These are phyloP conservation scores for Alentia gelatinosa DNA, from an alignment of 2,888 invertebrate species.

Conservation along the genomic window DNA sequence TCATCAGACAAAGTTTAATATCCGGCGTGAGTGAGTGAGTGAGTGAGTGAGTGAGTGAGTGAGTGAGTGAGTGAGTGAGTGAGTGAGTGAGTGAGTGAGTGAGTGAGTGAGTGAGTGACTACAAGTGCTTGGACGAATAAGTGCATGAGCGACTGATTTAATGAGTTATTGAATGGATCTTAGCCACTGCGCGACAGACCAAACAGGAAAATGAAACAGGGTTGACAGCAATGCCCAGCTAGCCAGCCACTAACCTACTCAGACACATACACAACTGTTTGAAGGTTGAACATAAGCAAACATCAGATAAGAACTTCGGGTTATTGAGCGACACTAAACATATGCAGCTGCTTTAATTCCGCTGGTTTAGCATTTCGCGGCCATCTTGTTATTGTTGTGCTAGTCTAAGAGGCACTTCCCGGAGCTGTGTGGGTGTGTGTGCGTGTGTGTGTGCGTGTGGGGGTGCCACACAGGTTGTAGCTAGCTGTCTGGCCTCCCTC, in stretches of 20 bases:
- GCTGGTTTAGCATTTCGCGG: background rate
- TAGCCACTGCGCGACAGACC: background rate
- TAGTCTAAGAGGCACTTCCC: background rate
- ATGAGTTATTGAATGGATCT: background rate
- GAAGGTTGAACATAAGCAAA: background rate
- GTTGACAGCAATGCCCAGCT: too few species aligned
- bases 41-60: background rate
- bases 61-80: background rate
- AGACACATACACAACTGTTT: background rate
- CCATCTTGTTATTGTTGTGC: slow-evolving; percentile 1
- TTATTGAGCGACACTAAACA: too few species aligned
- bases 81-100: background rate
- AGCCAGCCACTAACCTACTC: background rate
- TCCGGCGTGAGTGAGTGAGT: background rate
- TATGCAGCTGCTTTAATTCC: too few species aligned
- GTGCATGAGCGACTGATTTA: background rate
- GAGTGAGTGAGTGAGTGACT: background rate
- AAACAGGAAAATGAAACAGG: too few species aligned
- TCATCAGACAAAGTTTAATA: background rate
- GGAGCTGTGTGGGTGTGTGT: background rate
- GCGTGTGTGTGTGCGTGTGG: background rate
- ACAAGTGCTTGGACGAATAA: background rate
- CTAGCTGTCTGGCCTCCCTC: background rate
- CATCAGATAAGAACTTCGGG: too few species aligned
- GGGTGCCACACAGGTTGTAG: background rate